Evolutionary conservation across 2,113 vertebrate genomes (phyloP).

Genomic region (Psittacara wagleri): DNA sequence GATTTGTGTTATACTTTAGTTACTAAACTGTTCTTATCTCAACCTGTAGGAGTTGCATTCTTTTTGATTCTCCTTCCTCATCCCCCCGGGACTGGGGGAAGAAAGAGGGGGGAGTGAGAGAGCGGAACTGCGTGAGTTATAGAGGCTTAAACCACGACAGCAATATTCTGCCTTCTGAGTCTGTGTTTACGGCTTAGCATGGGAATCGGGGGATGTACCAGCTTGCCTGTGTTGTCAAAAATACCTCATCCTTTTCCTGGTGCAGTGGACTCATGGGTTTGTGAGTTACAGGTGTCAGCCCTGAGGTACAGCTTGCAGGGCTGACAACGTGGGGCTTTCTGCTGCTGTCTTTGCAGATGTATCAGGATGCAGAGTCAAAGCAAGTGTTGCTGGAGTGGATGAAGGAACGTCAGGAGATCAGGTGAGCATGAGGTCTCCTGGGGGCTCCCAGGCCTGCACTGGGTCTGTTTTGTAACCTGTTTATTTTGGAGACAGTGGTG

Average conservation of each 20-base stretch:
- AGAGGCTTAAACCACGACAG: too few species aligned
- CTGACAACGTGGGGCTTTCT: not conserved
- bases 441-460: not conserved
- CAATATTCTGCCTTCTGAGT: not conserved
- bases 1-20: too few species aligned
- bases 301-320: not conserved
- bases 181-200: not conserved
- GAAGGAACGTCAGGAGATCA: conserved; percentile 82
- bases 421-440: conserved; percentile 16
- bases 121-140: too few species aligned
- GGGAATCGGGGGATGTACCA: rapidly evolving
- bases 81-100: too few species aligned
- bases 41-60: too few species aligned
- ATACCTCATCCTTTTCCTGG: not conserved
- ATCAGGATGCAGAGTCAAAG: conserved; percentile 77
- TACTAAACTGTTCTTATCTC: too few species aligned
- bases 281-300: not conserved
- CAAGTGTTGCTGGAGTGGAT: conserved; percentile 81
- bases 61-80: too few species aligned
- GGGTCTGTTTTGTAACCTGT: not conserved
- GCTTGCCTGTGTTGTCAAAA: not conserved
- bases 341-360: conserved; percentile 65
- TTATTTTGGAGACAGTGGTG: not conserved
- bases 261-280: not conserved
- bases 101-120: too few species aligned